These are phyloP conservation scores for Amia ocellicauda DNA, from an alignment of 2,113 vertebrate species.

Conservation along the genomic window DNA sequence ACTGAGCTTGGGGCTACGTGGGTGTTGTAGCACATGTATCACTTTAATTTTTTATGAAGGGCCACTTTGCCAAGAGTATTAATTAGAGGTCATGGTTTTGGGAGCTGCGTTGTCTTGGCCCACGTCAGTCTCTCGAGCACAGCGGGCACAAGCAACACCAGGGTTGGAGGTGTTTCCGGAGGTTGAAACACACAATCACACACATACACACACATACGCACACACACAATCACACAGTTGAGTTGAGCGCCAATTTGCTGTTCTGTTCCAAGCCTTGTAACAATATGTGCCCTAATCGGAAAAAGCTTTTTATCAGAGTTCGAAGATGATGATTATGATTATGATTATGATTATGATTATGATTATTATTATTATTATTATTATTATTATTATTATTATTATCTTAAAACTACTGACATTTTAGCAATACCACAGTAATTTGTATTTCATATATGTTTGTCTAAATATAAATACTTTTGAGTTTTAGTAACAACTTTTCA, in stretches of 20 bases:
- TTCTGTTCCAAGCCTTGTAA: neutral
- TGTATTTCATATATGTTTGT: too few relatives aligned
- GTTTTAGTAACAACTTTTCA: too few relatives aligned
- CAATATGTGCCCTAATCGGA: neutral
- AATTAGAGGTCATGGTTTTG: slow-evolving; percentile 70
- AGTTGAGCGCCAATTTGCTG: neutral
- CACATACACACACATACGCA: too few relatives aligned
- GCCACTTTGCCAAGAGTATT: slow-evolving; percentile 69
- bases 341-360: too few relatives aligned
- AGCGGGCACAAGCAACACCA: neutral
- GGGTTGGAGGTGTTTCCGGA: neutral
- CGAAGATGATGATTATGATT: too few relatives aligned
- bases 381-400: too few relatives aligned
- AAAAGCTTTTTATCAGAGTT: neutral
- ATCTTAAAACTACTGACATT: too few relatives aligned
- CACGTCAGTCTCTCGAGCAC: slow-evolving; percentile 29
- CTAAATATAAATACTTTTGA: too few relatives aligned
- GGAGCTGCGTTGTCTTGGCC: slow-evolving; percentile 40
- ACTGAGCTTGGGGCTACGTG: slow-evolving; percentile 13
- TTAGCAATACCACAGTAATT: too few relatives aligned
- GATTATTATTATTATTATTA: too few relatives aligned
- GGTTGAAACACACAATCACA: neutral
- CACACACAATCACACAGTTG: too few relatives aligned
- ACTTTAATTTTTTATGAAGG: slow-evolving; percentile 52
- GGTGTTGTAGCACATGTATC: slow-evolving; percentile 29